A percentile compares a stretch with the other conserved stretches of the same genome.
phyloP scores from a whole-genome alignment of 2,888 invertebrate genomes.

The Drosophila eohydei region DNA sequence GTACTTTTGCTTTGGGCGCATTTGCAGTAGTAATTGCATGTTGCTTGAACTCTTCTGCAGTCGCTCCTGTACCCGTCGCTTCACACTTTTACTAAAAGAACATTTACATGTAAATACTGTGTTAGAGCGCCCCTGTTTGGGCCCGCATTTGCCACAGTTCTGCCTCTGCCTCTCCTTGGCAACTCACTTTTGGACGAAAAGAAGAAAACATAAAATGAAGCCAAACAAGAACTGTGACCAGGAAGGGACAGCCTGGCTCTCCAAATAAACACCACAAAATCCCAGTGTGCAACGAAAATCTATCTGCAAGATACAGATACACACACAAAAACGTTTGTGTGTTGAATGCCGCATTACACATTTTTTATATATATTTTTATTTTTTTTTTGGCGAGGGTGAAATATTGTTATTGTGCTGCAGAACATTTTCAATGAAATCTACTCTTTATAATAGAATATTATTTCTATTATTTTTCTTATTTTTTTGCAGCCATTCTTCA shows the following conservation, averaged over 20 bases:
- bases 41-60: neutral
- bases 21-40: neutral
- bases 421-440: slow-evolving; percentile 45
- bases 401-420: slow-evolving; percentile 52
- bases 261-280: slow-evolving; percentile 59
- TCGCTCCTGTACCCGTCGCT: slow-evolving; percentile 36
- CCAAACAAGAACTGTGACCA: slow-evolving; percentile 55
- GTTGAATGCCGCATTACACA: slow-evolving; percentile 49
- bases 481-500: slow-evolving; percentile 23
- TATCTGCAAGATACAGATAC: slow-evolving; percentile 52
- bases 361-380: slow-evolving; percentile 1
- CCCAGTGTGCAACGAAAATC: slow-evolving; percentile 55
- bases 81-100: slow-evolving; percentile 56
- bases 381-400: slow-evolving; percentile 58
- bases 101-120: slow-evolving; percentile 20
- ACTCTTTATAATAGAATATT: slow-evolving; percentile 43
- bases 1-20: slow-evolving; percentile 19
- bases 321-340: slow-evolving; percentile 43
- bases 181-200: slow-evolving; percentile 26
- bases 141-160: slow-evolving; percentile 33
- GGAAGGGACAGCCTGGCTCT: slow-evolving; percentile 45
- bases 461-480: slow-evolving; percentile 32
- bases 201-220: slow-evolving; percentile 48
- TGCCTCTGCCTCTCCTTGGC: slow-evolving; percentile 1
- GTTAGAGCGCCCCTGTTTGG: slow-evolving; percentile 36